Evolutionary conservation across 53 echinoderm and acorn worm species (phyloP), one percentile per base, ranked within the genome.

Genomic region (Holothuria leucospilota): DNA sequence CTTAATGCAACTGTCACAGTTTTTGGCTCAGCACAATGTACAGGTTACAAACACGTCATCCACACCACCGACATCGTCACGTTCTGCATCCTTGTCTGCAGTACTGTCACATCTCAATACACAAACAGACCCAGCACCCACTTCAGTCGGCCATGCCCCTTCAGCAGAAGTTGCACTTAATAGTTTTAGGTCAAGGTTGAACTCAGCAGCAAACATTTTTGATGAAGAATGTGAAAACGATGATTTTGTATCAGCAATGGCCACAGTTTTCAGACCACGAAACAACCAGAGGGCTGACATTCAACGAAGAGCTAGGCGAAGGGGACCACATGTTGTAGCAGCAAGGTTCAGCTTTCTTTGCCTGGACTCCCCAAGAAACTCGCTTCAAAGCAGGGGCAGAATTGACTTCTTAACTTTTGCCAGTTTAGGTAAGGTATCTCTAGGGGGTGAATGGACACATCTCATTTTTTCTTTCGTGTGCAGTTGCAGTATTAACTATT

Each of bases 401-500:
- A 68, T 68, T 8, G 68, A 68, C 27, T 68, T 68, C 29, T 38
- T 68, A 18, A 30, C 69, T 20, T 68, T 68, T 68, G 69, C 69
- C 38, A 38, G 20, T 24, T 29, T 68, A 30, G 30, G 69, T 68
- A 68, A 10, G 68, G 46, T 46, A 46, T 46, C 46, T 9, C 46
- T n/a, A n/a, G n/a, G n/a, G n/a, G n/a, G n/a, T n/a, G n/a, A n/a
- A n/a, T n/a, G n/a, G n/a, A n/a, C n/a, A n/a, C n/a, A n/a, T n/a
- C n/a, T n/a, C n/a, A n/a, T n/a, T n/a, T n/a, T n/a, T n/a, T n/a
- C n/a, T n/a, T n/a, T n/a, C n/a, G n/a, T n/a, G n/a, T n/a, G n/a
- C n/a, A n/a, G n/a, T n/a, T n/a, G n/a, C n/a, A n/a, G n/a, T n/a
- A n/a, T n/a, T n/a, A n/a, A n/a, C n/a, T n/a, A n/a, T n/a, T n/a